Percentiles rank a stretch among this genome's conserved stretches.
phyloP scores from a whole-genome alignment of 2,888 invertebrate genomes.

The Plusia festucae region DNA sequence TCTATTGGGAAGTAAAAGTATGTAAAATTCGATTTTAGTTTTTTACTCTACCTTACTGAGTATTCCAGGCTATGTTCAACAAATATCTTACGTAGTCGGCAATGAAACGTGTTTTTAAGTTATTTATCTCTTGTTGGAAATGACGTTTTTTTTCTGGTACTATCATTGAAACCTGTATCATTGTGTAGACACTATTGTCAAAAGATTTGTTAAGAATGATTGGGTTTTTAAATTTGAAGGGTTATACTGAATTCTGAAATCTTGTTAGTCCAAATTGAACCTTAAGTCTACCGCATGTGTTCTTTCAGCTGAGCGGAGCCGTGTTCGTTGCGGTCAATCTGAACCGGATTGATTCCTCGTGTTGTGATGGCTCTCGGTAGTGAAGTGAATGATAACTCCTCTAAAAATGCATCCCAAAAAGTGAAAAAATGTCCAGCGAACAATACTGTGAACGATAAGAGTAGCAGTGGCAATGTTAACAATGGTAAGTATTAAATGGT shows the following conservation, averaged over 20 bases:
- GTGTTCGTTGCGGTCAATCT: conserved; percentile 87
- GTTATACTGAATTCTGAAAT: conserved; percentile 56
- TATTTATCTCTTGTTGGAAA: neutral
- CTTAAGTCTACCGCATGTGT: conserved; percentile 87
- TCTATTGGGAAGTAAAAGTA: neutral
- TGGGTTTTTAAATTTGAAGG: conserved; percentile 55
- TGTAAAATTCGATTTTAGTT: neutral
- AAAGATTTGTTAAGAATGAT: conserved; percentile 29
- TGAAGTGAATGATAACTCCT: conserved; percentile 88
- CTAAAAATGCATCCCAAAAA: conserved; percentile 84
- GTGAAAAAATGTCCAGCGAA: conserved; percentile 86
- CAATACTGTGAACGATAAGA: conserved; percentile 82
- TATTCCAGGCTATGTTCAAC: neutral
- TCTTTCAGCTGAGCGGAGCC: conserved; percentile 87
- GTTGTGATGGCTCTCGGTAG: conserved; percentile 90
- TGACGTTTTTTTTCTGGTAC: conserved; percentile 30
- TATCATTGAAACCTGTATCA: conserved; percentile 49
- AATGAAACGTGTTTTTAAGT: conserved; percentile 12
- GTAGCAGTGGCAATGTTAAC: conserved; percentile 80
- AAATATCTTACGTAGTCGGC: conserved; percentile 7
- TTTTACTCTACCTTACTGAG: conserved; percentile 25
- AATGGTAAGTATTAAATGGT: conserved; percentile 84
- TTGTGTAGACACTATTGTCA: conserved; percentile 34
- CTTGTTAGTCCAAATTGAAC: conserved; percentile 84
- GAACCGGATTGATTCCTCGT: conserved; percentile 87